Base-by-base conservation (phyloP, 2,797 vertebrate genomes). In the Girardinus metallicus region DNA sequence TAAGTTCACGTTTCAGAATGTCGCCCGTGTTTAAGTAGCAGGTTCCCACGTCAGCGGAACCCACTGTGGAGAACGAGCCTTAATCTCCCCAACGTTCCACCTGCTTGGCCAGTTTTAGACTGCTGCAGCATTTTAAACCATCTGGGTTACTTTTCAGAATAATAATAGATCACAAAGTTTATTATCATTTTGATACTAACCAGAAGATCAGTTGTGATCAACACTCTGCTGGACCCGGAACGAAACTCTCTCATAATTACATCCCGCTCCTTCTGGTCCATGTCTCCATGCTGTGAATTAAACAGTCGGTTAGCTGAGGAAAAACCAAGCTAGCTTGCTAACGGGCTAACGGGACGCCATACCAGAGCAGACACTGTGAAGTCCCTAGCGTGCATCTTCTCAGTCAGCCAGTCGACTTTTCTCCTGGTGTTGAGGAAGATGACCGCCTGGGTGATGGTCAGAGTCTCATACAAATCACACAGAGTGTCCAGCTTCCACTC, bases 401-500 rank as follows among this genome's bases (percentile, higher is more conserved):
- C 99, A 0, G 98, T 99, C 84, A 99, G 94, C 98, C 99, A 99
- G 94, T 99, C 99, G 1, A 99, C 99, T 96, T 99, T 99, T 96
- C 98, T 98, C 92, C 98, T 97, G 31, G 99, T 99, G 90, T 99
- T 99, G 83, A 99, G 97, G 90, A 99, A 99, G 92, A 99, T 99
- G 77, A 99, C 99, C 57, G 98, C 99, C 94, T 99, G 98, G 21
- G 98, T 99, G 95, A 99, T 99, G 0, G 98, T 99, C 92, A 99
- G 92, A 0, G 98, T 99, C 88, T 99, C 99, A 26, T 99, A 99
- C 90, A 99, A 90, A 92, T 99, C 98, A 85, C 99, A 99, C 43
- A 99, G 96, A 1, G 99, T 99, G 93, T 99, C 98, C 94, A 99
- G 91, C 89, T 99, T 99, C 98, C 98, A 99, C 86, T 99, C 99